A percentile compares a stretch with the other conserved stretches of the same genome.
Evolutionary conservation across 2,797 vertebrate genomes (phyloP).

Genomic region (Darevskia mixta): DNA sequence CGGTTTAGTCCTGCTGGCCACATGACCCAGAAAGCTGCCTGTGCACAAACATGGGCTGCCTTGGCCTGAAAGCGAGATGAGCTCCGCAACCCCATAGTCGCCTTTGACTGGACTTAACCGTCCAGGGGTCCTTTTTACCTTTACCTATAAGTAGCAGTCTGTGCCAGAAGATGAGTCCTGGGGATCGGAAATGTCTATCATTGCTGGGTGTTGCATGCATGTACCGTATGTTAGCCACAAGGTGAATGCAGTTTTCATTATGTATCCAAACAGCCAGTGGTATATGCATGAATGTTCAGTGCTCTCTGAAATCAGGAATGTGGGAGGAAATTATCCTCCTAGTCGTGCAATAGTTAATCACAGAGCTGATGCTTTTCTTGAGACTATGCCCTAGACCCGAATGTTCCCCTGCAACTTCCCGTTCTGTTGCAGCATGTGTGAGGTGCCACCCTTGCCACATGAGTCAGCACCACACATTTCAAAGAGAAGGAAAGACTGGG

Average conservation of each 20-base stretch:
- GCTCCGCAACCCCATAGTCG: no score
- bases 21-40: no score
- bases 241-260: not conserved
- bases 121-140: no score
- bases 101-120: no score
- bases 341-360: not conserved
- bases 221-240: not conserved
- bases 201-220: not conserved
- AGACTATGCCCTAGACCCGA: constrained; percentile 23
- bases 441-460: constrained; percentile 39
- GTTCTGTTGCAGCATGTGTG: constrained; percentile 12
- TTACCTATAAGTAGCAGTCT: not conserved
- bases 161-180: not conserved
- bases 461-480: constrained; percentile 13
- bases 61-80: no score
- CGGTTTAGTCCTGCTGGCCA: no score
- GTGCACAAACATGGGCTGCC: no score
- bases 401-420: constrained; percentile 31
- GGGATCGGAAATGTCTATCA: not conserved
- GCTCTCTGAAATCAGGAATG: not conserved
- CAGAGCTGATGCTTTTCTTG: rapidly evolving
- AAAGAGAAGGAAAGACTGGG: constrained; percentile 4
- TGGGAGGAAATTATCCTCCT: not conserved
- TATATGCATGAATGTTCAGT: not conserved
- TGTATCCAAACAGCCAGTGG: not conserved